Evolutionary conservation across 2,888 invertebrate species (phyloP).

Genomic region (Protodeltote pygarga): DNA sequence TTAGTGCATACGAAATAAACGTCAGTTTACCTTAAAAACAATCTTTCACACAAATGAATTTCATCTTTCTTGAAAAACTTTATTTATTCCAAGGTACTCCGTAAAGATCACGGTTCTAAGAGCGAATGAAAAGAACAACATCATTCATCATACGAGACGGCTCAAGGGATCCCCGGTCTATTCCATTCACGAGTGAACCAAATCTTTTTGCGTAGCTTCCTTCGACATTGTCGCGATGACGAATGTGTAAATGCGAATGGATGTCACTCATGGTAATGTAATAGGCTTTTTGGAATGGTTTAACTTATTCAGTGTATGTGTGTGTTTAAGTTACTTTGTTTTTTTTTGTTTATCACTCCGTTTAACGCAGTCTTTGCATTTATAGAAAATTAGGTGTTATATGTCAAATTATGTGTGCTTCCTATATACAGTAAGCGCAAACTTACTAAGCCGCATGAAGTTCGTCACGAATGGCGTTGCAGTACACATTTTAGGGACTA

Average conservation of each 20-base stretch:
- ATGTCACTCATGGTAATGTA: slow-evolving; percentile 49
- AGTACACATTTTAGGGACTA: too few species aligned
- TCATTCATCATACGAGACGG: slow-evolving; percentile 77
- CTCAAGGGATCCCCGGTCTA: slow-evolving; percentile 77
- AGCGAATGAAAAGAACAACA: slow-evolving; percentile 79
- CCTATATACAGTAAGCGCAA: too few species aligned
- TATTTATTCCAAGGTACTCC: slow-evolving; percentile 55
- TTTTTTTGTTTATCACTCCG: background rate
- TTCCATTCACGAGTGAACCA: slow-evolving; percentile 74
- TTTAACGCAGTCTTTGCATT: too few species aligned
- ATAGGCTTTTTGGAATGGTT: slow-evolving; percentile 48
- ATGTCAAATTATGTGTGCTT: too few species aligned
- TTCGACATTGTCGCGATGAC: slow-evolving; percentile 67
- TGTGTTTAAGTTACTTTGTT: slow-evolving; percentile 23
- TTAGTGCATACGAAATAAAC: too few species aligned
- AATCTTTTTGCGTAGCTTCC: slow-evolving; percentile 74
- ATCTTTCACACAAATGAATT: slow-evolving; percentile 19
- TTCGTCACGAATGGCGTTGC: too few species aligned
- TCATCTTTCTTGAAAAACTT: slow-evolving; percentile 31
- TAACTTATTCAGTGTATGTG: slow-evolving; percentile 50
- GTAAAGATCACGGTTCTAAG: slow-evolving; percentile 70
- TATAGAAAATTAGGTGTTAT: too few species aligned
- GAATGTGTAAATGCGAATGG: slow-evolving; percentile 62
- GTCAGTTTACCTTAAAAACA: too few species aligned
- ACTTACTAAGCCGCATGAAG: too few species aligned